phyloP scores from a whole-genome alignment of 37 sponge, comb jelly and placozoan species.

The Amphimedon queenslandica region DNA sequence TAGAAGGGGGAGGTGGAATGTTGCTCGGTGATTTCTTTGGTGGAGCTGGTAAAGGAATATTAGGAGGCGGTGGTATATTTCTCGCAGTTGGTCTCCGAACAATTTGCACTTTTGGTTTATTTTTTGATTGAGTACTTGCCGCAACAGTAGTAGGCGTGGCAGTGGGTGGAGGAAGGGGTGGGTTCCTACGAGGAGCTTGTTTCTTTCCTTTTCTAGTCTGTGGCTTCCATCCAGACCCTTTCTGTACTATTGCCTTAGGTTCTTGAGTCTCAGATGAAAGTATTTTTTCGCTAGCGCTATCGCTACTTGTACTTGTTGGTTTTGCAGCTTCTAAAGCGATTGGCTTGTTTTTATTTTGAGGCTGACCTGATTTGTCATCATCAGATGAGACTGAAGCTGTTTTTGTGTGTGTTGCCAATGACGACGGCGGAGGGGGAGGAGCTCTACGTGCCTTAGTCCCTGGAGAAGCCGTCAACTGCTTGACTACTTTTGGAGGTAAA shows the following conservation, averaged over 20 bases:
- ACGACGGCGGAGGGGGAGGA: slow-evolving; percentile 39
- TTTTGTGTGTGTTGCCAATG: neutral
- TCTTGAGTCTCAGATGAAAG: neutral
- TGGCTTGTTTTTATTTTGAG: neutral
- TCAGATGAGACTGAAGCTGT: neutral
- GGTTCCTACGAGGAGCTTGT: neutral
- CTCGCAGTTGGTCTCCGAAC: slow-evolving; percentile 46
- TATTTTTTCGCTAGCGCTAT: neutral
- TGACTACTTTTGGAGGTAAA: neutral
- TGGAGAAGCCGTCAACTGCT: neutral
- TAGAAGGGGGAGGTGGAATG: too few relatives aligned
- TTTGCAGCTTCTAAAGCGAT: neutral
- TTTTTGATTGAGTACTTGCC: slow-evolving; percentile 18
- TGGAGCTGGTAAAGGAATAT: slow-evolving; percentile 56
- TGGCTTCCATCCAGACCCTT: neutral
- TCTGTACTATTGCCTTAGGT: neutral
- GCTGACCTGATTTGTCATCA: neutral
- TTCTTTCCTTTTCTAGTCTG: neutral
- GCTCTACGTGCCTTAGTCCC: slow-evolving; percentile 9
- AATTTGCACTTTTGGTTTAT: slow-evolving; percentile 25
- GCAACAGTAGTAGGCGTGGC: too few relatives aligned
- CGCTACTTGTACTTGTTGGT: neutral
- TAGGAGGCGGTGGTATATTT: slow-evolving; percentile 49
- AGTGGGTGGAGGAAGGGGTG: slow-evolving; percentile 14
- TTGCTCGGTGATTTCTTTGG: too few relatives aligned